phyloP scores from a whole-genome alignment of 1,140 invertebrate genomes.

The Amphibalanus amphitrite region DNA sequence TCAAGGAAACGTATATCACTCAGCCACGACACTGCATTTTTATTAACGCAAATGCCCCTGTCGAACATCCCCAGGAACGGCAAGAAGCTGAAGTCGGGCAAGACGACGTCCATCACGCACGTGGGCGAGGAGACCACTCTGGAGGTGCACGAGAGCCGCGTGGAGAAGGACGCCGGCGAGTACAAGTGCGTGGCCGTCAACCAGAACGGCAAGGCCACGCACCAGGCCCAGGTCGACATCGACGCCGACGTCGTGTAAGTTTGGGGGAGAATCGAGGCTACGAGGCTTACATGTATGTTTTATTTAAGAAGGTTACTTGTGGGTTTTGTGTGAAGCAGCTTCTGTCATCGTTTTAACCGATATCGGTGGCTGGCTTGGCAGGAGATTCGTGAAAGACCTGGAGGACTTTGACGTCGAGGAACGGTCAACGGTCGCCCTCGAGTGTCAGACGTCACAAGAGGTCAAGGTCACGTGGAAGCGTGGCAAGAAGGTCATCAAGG shows the following conservation, averaged over 20 bases:
- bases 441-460: not conserved
- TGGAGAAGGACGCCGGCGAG: slow-evolving; percentile 62
- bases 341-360: no score
- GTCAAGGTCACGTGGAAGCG: not conserved
- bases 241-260: slow-evolving; percentile 56
- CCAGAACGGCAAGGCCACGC: slow-evolving; percentile 62
- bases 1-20: no score
- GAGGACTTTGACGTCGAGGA: not conserved
- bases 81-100: slow-evolving; percentile 51
- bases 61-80: no score
- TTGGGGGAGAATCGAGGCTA: not conserved
- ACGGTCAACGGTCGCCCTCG: not conserved
- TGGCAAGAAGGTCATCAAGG: not conserved
- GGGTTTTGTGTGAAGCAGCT: no score
- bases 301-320: no score
- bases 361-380: no score
- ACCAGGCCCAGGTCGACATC: slow-evolving; percentile 63
- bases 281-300: no score
- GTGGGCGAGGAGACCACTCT: slow-evolving; percentile 71
- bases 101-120: slow-evolving; percentile 51
- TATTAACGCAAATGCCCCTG: no score
- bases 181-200: slow-evolving; percentile 77
- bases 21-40: no score
- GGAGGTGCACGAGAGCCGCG: slow-evolving; percentile 56
- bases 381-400: not conserved